Evolutionary conservation across 2,797 vertebrate species (phyloP).

Genomic region (Trichosurus vulpecula): DNA sequence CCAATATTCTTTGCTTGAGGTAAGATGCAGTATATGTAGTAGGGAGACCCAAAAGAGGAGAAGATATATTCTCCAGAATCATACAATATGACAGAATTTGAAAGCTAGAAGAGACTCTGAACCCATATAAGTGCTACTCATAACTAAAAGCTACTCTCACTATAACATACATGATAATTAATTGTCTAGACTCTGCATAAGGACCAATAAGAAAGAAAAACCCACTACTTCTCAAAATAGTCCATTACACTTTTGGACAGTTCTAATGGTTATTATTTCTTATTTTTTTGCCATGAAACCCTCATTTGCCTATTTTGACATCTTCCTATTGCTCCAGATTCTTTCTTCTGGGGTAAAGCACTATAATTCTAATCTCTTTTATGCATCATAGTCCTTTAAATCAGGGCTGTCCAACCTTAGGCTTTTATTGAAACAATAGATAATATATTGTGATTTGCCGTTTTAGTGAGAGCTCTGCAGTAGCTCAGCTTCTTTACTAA

Average conservation of each 20-base stretch:
- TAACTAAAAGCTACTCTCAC: neutral
- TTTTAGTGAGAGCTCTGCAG: too few relatives aligned
- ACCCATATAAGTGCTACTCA: neutral
- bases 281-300: too few relatives aligned
- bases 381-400: neutral
- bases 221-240: neutral
- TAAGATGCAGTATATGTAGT: neutral
- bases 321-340: neutral
- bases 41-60: neutral
- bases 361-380: neutral
- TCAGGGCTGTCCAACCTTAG: too few relatives aligned
- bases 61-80: neutral
- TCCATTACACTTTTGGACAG: neutral
- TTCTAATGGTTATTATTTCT: neutral
- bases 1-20: neutral
- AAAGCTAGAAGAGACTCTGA: neutral
- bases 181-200: neutral
- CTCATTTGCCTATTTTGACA: neutral
- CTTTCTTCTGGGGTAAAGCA: neutral
- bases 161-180: neutral
- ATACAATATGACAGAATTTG: neutral
- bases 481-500: too few relatives aligned
- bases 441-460: too few relatives aligned
- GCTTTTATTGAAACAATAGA: too few relatives aligned
- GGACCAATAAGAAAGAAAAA: neutral